A percentile compares a stretch with the other conserved stretches of the same genome.
Evolutionary conservation across 2,113 vertebrate genomes (phyloP).

Genomic region (Tenrec ecaudatus): DNA sequence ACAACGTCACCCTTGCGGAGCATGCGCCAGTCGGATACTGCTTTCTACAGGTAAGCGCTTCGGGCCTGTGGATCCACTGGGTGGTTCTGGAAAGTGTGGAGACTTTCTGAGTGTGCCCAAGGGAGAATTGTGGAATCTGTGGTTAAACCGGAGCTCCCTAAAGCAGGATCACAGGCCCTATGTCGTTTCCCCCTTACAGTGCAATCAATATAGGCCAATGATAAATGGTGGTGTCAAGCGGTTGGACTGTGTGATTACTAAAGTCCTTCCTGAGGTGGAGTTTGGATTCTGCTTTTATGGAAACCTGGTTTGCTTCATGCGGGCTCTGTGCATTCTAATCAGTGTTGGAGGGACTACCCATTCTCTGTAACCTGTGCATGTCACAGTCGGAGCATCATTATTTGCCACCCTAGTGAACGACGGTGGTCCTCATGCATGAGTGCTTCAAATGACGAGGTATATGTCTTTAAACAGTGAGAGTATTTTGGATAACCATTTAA

Average conservation of each 20-base stretch:
- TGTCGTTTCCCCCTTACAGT: neutral
- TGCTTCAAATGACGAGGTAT: neutral
- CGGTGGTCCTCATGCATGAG: neutral
- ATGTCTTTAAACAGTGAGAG: neutral
- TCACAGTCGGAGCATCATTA: neutral
- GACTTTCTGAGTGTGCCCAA: neutral
- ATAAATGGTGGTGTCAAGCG: neutral
- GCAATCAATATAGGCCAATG: neutral
- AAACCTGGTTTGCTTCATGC: neutral
- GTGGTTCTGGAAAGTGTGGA: neutral
- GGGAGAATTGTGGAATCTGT: neutral
- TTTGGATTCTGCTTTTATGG: neutral
- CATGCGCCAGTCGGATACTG: slow-evolving; percentile 88
- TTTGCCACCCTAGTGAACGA: neutral
- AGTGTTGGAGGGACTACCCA: neutral
- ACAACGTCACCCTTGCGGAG: slow-evolving; percentile 89
- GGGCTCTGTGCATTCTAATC: neutral
- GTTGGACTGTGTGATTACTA: neutral
- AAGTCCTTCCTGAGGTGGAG: neutral
- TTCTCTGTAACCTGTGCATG: neutral
- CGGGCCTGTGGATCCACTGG: neutral
- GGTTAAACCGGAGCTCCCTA: no score
- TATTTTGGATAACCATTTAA: neutral
- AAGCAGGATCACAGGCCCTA: neutral
- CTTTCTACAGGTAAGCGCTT: slow-evolving; percentile 92